phyloP scores from a whole-genome alignment of 2,113 vertebrate genomes.

The Procapra przewalskii region DNA sequence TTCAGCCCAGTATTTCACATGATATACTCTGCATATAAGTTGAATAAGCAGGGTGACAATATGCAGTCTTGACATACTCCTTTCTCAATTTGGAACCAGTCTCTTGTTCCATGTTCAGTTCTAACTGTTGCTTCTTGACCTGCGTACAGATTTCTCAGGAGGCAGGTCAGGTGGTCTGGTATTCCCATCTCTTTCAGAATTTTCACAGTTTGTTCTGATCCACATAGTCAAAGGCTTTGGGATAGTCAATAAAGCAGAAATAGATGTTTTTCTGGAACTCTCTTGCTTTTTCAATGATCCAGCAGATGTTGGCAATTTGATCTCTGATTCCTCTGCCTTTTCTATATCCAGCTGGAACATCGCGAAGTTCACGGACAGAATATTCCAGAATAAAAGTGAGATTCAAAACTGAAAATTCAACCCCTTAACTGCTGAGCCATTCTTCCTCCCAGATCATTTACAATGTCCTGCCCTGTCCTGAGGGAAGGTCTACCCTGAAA shows the following conservation, averaged over 20 bases:
- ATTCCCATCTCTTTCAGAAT: not conserved
- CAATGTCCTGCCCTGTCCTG: not conserved
- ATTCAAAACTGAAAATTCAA: not conserved
- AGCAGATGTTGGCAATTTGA: not conserved
- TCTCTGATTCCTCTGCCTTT: not conserved
- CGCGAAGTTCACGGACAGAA: not conserved
- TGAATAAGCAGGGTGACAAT: not conserved
- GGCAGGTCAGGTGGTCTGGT: not conserved
- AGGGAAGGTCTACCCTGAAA: not conserved
- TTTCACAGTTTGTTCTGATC: not conserved
- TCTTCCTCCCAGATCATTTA: not conserved
- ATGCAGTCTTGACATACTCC: fast-evolving
- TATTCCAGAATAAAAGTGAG: not conserved
- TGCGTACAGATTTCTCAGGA: not conserved
- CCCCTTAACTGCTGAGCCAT: not conserved
- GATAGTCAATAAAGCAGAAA: not conserved
- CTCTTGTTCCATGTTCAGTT: not conserved
- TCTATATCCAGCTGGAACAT: not conserved
- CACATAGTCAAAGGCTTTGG: not conserved
- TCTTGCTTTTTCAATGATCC: not conserved
- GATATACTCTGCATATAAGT: not conserved
- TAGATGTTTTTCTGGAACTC: not conserved
- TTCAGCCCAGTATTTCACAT: not conserved
- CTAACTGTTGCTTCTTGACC: not conserved
- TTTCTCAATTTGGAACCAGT: not conserved